Evolutionary conservation across 2,888 invertebrate genomes (phyloP).

Genomic region (Aspidiotus rigidus): DNA sequence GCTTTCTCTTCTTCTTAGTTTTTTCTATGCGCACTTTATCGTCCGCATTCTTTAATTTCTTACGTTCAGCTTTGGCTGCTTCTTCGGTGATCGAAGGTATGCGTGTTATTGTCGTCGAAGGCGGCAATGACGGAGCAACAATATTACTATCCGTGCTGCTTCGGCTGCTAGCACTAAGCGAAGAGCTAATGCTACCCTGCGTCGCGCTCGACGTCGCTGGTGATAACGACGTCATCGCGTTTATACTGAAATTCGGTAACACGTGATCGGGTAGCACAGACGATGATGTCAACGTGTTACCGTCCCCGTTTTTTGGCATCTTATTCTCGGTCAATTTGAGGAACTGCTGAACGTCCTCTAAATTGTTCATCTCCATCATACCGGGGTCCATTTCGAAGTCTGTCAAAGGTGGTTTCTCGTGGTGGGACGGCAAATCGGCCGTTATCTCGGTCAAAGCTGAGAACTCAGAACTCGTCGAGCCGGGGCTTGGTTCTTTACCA

Average conservation of each 20-base stretch:
- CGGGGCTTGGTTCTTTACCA: conserved; percentile 16
- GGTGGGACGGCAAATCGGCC: not conserved
- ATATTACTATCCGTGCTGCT: not conserved
- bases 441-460: conserved; percentile 13
- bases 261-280: conserved; percentile 3
- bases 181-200: not conserved
- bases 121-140: conserved; percentile 43
- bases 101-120: conserved; percentile 57
- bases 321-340: conserved; percentile 43
- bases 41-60: conserved; percentile 40
- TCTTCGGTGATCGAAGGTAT: conserved; percentile 44
- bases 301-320: conserved; percentile 48
- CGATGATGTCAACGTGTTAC: conserved; percentile 12
- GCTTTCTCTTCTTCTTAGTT: conserved; percentile 50
- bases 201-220: not conserved
- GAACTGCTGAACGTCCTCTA: conserved; percentile 54
- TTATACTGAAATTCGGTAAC: not conserved
- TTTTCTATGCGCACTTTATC: conserved; percentile 54
- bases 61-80: conserved; percentile 38
- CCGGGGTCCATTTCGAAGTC: conserved; percentile 18
- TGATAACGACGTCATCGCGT: not conserved
- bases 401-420: not conserved
- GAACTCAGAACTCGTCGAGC: conserved; percentile 20
- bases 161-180: not conserved
- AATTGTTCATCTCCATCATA: conserved; percentile 45